Percentiles rank a stretch among this genome's conserved stretches.
Evolutionary conservation across 2,888 invertebrate genomes (phyloP).

Genomic region (Ceraclea dissimilis): DNA sequence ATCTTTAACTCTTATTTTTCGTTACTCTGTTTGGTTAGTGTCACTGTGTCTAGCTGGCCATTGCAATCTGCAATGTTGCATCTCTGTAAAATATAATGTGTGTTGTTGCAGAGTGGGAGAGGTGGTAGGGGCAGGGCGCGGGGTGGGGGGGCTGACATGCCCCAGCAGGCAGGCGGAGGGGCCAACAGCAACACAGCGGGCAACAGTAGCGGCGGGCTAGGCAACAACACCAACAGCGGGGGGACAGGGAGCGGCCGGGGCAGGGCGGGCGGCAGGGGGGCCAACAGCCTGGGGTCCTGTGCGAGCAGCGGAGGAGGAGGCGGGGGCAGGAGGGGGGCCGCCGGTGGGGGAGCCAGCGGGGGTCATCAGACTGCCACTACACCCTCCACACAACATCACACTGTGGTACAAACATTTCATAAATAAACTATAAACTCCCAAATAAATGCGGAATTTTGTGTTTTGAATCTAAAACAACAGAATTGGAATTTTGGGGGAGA

Average conservation of each 20-base stretch:
- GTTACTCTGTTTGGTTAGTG: too few species aligned
- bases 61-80: too few species aligned
- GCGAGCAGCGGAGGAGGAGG: slow-evolving; percentile 48
- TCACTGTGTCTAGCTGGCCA: too few species aligned
- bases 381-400: slow-evolving; percentile 7
- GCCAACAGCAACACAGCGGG: not conserved
- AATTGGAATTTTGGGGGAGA: too few species aligned
- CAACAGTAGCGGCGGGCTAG: not conserved
- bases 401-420: slow-evolving; percentile 5
- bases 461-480: too few species aligned
- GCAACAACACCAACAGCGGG: not conserved
- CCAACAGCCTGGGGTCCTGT: slow-evolving; percentile 60
- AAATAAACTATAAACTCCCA: not conserved
- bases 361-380: slow-evolving; percentile 15
- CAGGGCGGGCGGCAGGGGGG: slow-evolving; percentile 31
- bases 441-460: not conserved
- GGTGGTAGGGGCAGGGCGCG: slow-evolving; percentile 40
- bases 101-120: not conserved
- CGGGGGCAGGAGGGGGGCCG: slow-evolving; percentile 29
- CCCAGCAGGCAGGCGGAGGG: slow-evolving; percentile 34
- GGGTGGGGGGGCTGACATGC: slow-evolving; percentile 50
- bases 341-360: not conserved
- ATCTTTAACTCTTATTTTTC: too few species aligned
- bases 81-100: not conserved
- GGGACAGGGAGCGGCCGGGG: not conserved